Conservation (phyloP, 2,113 vertebrate species). For the Oplegnathus fasciatus region DNA sequence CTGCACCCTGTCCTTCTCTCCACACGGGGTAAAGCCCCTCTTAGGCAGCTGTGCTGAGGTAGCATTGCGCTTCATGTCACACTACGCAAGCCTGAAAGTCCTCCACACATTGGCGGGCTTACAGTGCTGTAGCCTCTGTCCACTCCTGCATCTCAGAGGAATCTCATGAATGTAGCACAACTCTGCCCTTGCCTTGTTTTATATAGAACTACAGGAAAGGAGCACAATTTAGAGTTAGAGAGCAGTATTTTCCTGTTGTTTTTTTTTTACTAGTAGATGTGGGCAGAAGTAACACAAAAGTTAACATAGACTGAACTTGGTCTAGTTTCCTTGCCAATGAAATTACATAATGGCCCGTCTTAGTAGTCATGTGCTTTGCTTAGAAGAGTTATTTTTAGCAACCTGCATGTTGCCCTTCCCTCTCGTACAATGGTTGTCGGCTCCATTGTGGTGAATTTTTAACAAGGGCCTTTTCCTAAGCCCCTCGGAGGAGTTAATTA, state of each 20-base stretch:
- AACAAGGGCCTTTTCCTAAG: conserved; percentile 85
- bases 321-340: conserved; percentile 63
- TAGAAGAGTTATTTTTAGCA: conserved; percentile 79
- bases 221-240: conserved; percentile 21
- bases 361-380: conserved; percentile 71
- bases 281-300: conserved; percentile 37
- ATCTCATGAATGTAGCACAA: conserved; percentile 38
- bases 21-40: conserved; percentile 34
- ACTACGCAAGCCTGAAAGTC: conserved; percentile 38
- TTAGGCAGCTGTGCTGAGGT: conserved; percentile 65
- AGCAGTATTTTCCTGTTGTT: neutral
- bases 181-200: conserved; percentile 33
- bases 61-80: conserved; percentile 61
- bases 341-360: conserved; percentile 78
- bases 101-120: conserved; percentile 40
- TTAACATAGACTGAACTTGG: conserved; percentile 55
- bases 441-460: conserved; percentile 82
- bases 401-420: conserved; percentile 77
- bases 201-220: conserved; percentile 1
- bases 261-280: neutral
- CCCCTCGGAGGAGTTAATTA: conserved; percentile 89
- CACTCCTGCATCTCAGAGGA: conserved; percentile 29
- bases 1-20: conserved; percentile 31
- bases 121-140: conserved; percentile 12
- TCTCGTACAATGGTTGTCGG: conserved; percentile 77